Percentiles rank a stretch among this genome's conserved stretches.
These are phyloP conservation scores for Sphinx pinastri DNA, from an alignment of 2,888 invertebrate species.

Conservation along the genomic window DNA sequence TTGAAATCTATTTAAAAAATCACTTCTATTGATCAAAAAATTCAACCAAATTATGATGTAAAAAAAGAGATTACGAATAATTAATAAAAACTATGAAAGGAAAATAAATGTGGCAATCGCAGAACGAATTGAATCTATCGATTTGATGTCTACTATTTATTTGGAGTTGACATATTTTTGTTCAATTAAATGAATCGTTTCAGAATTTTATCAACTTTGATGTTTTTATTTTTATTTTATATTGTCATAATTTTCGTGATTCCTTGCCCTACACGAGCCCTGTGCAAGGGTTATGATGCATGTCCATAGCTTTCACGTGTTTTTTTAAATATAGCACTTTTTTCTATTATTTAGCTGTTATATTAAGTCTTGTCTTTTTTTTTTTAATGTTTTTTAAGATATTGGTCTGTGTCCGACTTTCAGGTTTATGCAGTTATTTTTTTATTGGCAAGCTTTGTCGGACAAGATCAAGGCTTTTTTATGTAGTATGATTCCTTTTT, in stretches of 20 bases:
- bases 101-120: neutral
- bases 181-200: slow-evolving; percentile 27
- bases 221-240: slow-evolving; percentile 25
- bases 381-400: slow-evolving; percentile 34
- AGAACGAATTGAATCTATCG: slow-evolving; percentile 1
- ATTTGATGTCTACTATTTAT: slow-evolving; percentile 14
- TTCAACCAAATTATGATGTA: slow-evolving; percentile 17
- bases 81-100: neutral
- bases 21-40: neutral
- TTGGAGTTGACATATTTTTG: slow-evolving; percentile 14
- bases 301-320: slow-evolving; percentile 43
- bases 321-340: slow-evolving; percentile 44
- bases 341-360: slow-evolving; percentile 72
- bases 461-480: neutral
- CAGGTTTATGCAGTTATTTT: neutral
- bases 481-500: neutral
- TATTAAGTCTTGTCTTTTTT: slow-evolving; percentile 47
- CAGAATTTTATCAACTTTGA: slow-evolving; percentile 26
- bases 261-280: slow-evolving; percentile 10
- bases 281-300: slow-evolving; percentile 37
- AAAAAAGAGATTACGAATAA: slow-evolving; percentile 9
- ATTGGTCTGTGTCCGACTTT: slow-evolving; percentile 28
- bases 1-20: neutral
- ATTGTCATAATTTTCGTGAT: neutral
- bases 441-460: neutral